A percentile compares a stretch with the other conserved stretches of the same genome.
phyloP scores from a whole-genome alignment of 2,888 invertebrate genomes.

The Andrena minutula region DNA sequence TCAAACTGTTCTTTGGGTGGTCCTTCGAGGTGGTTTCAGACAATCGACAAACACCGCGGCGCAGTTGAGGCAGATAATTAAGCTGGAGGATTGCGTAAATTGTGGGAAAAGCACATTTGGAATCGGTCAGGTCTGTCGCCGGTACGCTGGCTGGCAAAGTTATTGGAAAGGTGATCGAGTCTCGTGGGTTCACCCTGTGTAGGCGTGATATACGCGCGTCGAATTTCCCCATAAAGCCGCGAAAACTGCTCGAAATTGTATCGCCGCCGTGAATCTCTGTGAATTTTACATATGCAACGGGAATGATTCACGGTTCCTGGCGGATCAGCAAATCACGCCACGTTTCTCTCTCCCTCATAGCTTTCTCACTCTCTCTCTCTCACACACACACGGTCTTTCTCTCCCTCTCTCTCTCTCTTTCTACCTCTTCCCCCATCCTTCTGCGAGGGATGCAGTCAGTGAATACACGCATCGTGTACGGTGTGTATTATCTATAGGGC shows the following conservation, averaged over 20 bases:
- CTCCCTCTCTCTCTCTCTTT: not conserved
- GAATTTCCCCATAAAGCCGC: constrained; percentile 53
- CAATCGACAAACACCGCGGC: no score
- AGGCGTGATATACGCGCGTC: constrained; percentile 26
- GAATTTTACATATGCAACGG: constrained; percentile 62
- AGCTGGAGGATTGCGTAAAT: no score
- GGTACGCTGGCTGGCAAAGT: not conserved
- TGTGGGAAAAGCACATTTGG: no score
- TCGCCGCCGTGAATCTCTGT: constrained; percentile 58
- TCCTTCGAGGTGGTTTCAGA: no score
- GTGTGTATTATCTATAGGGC: constrained; percentile 78
- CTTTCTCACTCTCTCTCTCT: constrained; percentile 21
- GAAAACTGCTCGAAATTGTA: constrained; percentile 54
- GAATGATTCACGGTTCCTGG: constrained; percentile 67
- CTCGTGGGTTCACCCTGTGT: not conserved
- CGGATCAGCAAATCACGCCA: constrained; percentile 65
- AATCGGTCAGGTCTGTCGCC: no score
- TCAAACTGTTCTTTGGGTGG: no score
- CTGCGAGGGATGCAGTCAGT: constrained; percentile 74
- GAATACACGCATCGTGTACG: constrained; percentile 70
- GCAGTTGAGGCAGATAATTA: no score
- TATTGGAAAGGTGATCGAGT: not conserved
- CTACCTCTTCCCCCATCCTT: constrained; percentile 6
- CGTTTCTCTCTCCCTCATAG: constrained; percentile 17
- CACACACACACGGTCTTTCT: not conserved